These are phyloP conservation scores for Syngnathus scovelli DNA, from an alignment of 2,113 vertebrate genomes.

Conservation along the genomic window DNA sequence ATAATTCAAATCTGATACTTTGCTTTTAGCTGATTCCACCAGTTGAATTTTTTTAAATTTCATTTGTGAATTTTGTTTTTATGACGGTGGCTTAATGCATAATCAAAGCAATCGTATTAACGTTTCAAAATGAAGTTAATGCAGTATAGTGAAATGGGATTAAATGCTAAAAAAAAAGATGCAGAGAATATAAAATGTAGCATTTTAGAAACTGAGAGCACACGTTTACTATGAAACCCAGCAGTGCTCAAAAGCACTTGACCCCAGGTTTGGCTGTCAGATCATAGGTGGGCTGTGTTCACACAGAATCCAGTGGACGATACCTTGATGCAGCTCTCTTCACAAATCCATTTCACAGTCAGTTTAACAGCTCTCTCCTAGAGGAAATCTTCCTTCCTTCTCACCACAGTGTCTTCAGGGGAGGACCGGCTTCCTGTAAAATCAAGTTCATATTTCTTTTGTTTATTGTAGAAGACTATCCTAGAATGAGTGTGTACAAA, in stretches of 20 bases:
- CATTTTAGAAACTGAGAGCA: neutral
- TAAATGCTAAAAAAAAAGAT: neutral
- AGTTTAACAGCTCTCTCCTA: conserved; percentile 48
- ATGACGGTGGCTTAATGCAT: neutral
- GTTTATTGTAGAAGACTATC: conserved; percentile 53
- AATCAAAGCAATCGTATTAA: neutral
- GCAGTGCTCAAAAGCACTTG: conserved; percentile 24
- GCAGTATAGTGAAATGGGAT: neutral
- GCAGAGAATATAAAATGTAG: no score
- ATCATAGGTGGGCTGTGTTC: conserved; percentile 23
- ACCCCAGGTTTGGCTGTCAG: conserved; percentile 20
- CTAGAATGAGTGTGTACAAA: conserved; percentile 29
- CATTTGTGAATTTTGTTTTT: conserved; percentile 3
- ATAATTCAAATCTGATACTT: conserved; percentile 30
- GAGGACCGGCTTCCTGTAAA: conserved; percentile 37
- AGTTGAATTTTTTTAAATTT: neutral
- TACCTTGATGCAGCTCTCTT: conserved; percentile 16
- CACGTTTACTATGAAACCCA: neutral
- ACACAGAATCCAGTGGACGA: conserved; percentile 15
- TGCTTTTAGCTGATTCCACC: neutral
- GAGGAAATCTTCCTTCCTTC: conserved; percentile 46
- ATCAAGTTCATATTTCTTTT: conserved; percentile 55
- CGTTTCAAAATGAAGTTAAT: neutral
- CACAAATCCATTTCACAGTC: conserved; percentile 57
- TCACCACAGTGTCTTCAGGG: conserved; percentile 25